Percentiles rank a stretch among this genome's conserved stretches.
phyloP scores from a whole-genome alignment of 1,140 invertebrate genomes.

The Lepidostoma basale region DNA sequence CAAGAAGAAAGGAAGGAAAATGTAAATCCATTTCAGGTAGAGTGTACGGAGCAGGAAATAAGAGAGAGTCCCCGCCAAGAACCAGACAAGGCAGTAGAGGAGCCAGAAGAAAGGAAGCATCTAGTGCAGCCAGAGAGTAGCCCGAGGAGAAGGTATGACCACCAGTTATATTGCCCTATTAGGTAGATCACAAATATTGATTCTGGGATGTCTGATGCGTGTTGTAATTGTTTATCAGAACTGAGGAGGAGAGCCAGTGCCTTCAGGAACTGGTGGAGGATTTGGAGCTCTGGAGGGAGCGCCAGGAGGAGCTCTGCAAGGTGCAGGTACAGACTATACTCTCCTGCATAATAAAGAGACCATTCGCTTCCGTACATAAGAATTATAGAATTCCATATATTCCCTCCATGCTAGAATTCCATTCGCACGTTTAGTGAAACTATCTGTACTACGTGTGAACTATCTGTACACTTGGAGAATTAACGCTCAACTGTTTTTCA shows the following conservation, averaged over 20 bases:
- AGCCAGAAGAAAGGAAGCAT: no score
- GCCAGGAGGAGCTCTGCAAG: constrained; percentile 58
- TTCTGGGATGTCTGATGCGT: not conserved
- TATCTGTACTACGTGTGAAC: no score
- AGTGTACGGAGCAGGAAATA: no score
- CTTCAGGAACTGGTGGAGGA: constrained; percentile 52
- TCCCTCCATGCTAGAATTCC: not conserved
- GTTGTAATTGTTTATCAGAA: not conserved
- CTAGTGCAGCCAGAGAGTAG: no score
- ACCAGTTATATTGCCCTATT: not conserved
- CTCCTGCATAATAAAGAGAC: no score
- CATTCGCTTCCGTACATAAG: not conserved
- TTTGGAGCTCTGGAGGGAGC: constrained; percentile 62
- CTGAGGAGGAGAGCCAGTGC: not conserved
- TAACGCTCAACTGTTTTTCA: no score
- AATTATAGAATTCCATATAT: not conserved
- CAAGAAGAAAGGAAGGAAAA: no score
- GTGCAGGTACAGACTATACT: constrained; percentile 23
- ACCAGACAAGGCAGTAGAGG: no score
- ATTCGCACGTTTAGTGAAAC: no score
- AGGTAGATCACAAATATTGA: not conserved
- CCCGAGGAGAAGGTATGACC: not conserved
- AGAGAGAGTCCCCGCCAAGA: no score
- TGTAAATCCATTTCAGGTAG: no score
- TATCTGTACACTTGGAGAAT: no score